Conservation (phyloP, 2,113 vertebrate species). For the Dicentrarchus labrax region DNA sequence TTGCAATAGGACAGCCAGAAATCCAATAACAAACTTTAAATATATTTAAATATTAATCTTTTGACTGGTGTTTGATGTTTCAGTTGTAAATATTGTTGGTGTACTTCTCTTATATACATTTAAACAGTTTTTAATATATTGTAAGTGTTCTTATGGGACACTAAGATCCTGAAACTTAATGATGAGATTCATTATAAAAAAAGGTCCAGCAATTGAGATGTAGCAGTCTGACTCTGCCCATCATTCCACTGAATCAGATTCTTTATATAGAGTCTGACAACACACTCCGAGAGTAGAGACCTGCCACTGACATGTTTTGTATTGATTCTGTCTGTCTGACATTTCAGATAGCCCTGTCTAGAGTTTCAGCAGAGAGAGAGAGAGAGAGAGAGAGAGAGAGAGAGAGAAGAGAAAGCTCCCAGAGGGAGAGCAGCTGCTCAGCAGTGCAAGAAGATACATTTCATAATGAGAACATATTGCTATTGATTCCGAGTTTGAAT, state of each 20-base stretch:
- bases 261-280: slow-evolving; percentile 64
- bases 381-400: slow-evolving; percentile 37
- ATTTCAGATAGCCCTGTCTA: slow-evolving; percentile 63
- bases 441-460: slow-evolving; percentile 64
- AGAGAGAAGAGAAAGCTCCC: slow-evolving; percentile 44
- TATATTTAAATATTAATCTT: not conserved
- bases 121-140: not conserved
- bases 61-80: not conserved
- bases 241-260: slow-evolving; percentile 61
- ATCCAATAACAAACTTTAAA: not conserved
- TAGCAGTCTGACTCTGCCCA: slow-evolving; percentile 22
- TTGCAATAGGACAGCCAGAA: not conserved
- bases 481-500: slow-evolving; percentile 72
- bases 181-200: not conserved
- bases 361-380: slow-evolving; percentile 54
- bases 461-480: slow-evolving; percentile 69
- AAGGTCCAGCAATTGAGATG: slow-evolving; percentile 6
- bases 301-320: slow-evolving; percentile 70
- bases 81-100: not conserved
- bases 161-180: not conserved
- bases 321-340: slow-evolving; percentile 73
- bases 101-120: not conserved
- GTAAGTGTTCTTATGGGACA: not conserved
- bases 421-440: slow-evolving; percentile 66
- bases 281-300: slow-evolving; percentile 59